Conservation (phyloP, 1,140 invertebrate species). For the Tetramorium simillimum region DNA sequence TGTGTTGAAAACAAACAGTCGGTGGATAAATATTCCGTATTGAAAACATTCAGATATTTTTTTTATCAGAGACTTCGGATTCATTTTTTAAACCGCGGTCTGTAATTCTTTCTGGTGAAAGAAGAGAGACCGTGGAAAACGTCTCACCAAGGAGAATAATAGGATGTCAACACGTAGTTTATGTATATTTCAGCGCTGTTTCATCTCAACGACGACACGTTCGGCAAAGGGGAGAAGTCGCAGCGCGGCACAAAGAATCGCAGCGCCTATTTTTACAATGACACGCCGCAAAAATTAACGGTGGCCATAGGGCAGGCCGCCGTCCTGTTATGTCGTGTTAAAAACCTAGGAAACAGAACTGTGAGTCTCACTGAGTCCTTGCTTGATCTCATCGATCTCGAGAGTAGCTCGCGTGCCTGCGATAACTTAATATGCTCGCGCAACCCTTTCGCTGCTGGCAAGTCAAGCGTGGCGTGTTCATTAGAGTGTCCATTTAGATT, state of each 20-base stretch:
- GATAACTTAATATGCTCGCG: slow-evolving; percentile 22
- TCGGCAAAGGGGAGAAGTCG: slow-evolving; percentile 87
- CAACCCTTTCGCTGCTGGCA: slow-evolving; percentile 51
- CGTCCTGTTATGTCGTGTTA: slow-evolving; percentile 92
- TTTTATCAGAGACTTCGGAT: not conserved
- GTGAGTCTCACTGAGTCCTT: slow-evolving; percentile 87
- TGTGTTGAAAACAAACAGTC: not conserved
- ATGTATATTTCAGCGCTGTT: slow-evolving; percentile 57
- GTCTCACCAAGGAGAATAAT: not conserved
- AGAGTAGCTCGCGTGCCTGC: slow-evolving; percentile 9
- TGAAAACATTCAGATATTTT: not conserved
- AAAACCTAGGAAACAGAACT: slow-evolving; percentile 94
- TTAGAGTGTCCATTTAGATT: slow-evolving; percentile 8
- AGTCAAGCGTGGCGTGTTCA: slow-evolving; percentile 28
- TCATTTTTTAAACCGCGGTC: not conserved
- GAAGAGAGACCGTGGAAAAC: not conserved
- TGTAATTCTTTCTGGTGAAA: not conserved
- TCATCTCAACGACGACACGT: slow-evolving; percentile 51
- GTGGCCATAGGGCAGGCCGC: slow-evolving; percentile 93
- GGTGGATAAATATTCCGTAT: not conserved
- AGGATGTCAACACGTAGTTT: not conserved
- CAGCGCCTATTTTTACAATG: slow-evolving; percentile 92
- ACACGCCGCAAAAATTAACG: slow-evolving; percentile 92
- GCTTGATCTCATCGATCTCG: slow-evolving; percentile 36
- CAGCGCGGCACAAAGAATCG: slow-evolving; percentile 88